A percentile compares a stretch with the other conserved stretches of the same genome.
These are phyloP conservation scores for Tachysurus vachellii DNA, from an alignment of 2,113 vertebrate species.

Conservation along the genomic window DNA sequence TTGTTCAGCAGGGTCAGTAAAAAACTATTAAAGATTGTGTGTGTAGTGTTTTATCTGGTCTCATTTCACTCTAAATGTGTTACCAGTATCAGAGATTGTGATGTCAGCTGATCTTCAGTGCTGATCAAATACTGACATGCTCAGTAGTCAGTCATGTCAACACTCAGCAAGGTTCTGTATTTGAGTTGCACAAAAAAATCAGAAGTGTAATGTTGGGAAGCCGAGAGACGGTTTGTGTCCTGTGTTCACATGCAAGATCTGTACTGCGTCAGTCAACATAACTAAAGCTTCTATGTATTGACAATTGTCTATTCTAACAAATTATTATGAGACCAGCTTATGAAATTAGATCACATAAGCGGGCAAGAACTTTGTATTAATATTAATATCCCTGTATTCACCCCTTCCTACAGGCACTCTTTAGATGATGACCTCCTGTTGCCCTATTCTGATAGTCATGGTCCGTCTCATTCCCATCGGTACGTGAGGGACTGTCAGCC, in stretches of 20 bases:
- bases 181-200: not conserved
- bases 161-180: not conserved
- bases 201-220: not conserved
- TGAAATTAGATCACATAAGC: not conserved
- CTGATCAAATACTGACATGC: not conserved
- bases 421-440: constrained; percentile 71
- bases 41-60: not conserved
- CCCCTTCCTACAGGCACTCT: constrained; percentile 63
- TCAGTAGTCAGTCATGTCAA: not conserved
- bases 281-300: not conserved
- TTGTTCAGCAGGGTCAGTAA: not conserved
- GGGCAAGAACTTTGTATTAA: not conserved
- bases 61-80: not conserved
- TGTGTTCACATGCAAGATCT: not conserved
- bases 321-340: not conserved
- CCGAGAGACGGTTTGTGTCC: not conserved
- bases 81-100: not conserved
- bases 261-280: not conserved
- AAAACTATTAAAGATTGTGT: not conserved
- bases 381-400: constrained; percentile 3
- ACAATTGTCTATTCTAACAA: not conserved
- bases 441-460: constrained; percentile 75
- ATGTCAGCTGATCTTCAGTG: not conserved
- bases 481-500: constrained; percentile 78
- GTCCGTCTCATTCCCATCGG: constrained; percentile 72